Evolutionary conservation across 2,888 invertebrate genomes (phyloP).

Genomic region (Stegophylla sp.): DNA sequence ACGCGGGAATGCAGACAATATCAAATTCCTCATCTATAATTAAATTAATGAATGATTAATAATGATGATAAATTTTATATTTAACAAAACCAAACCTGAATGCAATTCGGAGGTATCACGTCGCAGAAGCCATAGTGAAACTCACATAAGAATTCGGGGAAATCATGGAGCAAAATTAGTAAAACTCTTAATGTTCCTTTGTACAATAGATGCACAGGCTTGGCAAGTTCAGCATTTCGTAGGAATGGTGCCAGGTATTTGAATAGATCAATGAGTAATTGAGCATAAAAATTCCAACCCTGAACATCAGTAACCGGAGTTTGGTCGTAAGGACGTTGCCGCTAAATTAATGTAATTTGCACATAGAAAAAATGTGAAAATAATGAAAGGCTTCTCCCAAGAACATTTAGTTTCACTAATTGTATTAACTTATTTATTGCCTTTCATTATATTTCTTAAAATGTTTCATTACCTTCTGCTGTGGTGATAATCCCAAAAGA

Average conservation of each 20-base stretch:
- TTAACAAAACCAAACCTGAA: constrained; percentile 68
- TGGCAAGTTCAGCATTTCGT: constrained; percentile 93
- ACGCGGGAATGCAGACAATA: constrained; percentile 95
- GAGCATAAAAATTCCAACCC: constrained; percentile 97
- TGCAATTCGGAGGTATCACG: constrained; percentile 98
- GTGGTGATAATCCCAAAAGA: constrained; percentile 87
- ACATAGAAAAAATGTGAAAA: constrained; percentile 20
- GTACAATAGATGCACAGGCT: constrained; percentile 91
- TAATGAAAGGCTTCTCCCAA: constrained; percentile 21
- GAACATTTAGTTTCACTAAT: not conserved
- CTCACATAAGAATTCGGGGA: constrained; percentile 98
- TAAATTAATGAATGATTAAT: not conserved
- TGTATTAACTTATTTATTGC: not conserved
- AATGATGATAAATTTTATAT: not conserved
- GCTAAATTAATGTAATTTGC: constrained; percentile 32
- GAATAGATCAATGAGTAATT: constrained; percentile 92
- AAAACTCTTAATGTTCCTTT: constrained; percentile 94
- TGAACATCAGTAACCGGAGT: constrained; percentile 64
- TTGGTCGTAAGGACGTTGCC: constrained; percentile 47
- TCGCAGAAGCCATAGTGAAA: constrained; percentile 99
- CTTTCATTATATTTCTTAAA: constrained; percentile 20
- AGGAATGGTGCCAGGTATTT: constrained; percentile 96
- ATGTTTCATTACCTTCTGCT: constrained; percentile 74
- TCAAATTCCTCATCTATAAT: constrained; percentile 89
- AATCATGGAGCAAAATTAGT: constrained; percentile 94